A percentile compares a stretch with the other conserved stretches of the same genome.
Evolutionary conservation across 2,797 vertebrate genomes (phyloP).

Genomic region (Hyperoplus immaculatus): DNA sequence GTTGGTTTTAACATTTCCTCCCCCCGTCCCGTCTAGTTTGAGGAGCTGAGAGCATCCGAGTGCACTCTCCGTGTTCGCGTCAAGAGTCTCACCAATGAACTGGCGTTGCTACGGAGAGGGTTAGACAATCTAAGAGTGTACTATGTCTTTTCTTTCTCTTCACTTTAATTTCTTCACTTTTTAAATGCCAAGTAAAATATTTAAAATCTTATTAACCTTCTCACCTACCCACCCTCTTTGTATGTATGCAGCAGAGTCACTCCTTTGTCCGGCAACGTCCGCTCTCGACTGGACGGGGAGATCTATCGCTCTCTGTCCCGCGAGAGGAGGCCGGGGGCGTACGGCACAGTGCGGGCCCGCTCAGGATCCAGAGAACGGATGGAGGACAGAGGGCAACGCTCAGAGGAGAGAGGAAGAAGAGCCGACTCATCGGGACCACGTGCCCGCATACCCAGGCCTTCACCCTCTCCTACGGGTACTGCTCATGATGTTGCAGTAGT

Average conservation of each 20-base stretch:
- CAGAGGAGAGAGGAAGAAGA: slow-evolving; percentile 78
- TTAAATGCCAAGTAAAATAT: not conserved
- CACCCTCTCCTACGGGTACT: slow-evolving; percentile 87
- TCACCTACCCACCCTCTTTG: not conserved
- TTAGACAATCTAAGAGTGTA: slow-evolving; percentile 82
- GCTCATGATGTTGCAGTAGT: not conserved
- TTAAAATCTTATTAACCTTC: not conserved
- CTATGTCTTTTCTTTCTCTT: slow-evolving; percentile 66
- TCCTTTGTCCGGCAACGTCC: slow-evolving; percentile 68
- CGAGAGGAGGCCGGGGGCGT: slow-evolving; percentile 70
- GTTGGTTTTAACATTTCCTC: slow-evolving; percentile 18
- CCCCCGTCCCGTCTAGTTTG: slow-evolving; percentile 78
- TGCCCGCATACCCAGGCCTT: slow-evolving; percentile 79
- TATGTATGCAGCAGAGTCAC: slow-evolving; percentile 78
- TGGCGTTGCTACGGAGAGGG: slow-evolving; percentile 88
- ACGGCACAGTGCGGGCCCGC: slow-evolving; percentile 75
- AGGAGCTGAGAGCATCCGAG: slow-evolving; percentile 90
- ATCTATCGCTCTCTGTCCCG: slow-evolving; percentile 84
- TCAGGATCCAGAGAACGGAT: slow-evolving; percentile 87
- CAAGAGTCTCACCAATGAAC: slow-evolving; percentile 89
- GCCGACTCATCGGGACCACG: slow-evolving; percentile 82
- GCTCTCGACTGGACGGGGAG: slow-evolving; percentile 76
- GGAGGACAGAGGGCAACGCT: slow-evolving; percentile 72
- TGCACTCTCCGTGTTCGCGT: slow-evolving; percentile 88
- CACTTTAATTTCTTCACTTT: slow-evolving; percentile 42